Evolutionary conservation across 2,888 invertebrate genomes (phyloP).

Genomic region (Balanococcus diminutus): DNA sequence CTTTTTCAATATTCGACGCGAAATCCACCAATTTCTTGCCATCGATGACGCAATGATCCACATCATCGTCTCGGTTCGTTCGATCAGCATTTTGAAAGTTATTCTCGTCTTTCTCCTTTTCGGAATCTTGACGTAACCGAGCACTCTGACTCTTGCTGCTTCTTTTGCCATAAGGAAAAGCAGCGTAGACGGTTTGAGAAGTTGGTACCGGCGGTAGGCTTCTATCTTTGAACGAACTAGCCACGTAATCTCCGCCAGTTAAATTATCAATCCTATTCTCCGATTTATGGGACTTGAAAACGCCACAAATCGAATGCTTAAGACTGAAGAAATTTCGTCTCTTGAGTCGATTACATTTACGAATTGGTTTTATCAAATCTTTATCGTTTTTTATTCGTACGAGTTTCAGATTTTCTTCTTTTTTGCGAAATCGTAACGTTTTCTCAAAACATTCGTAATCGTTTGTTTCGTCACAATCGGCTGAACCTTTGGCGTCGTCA

Average conservation of each 20-base stretch:
- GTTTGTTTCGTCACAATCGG: background rate
- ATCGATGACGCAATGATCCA: constrained; percentile 60
- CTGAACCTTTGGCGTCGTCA: background rate
- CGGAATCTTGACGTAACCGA: constrained; percentile 51
- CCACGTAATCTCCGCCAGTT: background rate
- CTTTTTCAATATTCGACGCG: constrained; percentile 89
- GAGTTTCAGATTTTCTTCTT: background rate
- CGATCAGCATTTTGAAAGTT: constrained; percentile 60
- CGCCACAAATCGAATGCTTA: constrained; percentile 84
- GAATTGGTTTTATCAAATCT: constrained; percentile 34
- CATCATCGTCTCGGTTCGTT: constrained; percentile 60
- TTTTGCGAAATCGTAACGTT: constrained; percentile 2
- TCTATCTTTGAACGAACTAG: constrained; percentile 66
- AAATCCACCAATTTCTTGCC: constrained; percentile 73
- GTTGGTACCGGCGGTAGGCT: constrained; percentile 72
- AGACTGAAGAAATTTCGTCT: constrained; percentile 65
- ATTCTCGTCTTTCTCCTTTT: constrained; percentile 54
- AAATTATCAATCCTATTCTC: background rate
- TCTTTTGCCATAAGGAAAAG: background rate
- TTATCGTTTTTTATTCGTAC: background rate
- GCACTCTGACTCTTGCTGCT: constrained; percentile 48
- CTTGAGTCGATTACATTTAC: constrained; percentile 47
- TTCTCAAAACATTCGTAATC: constrained; percentile 17
- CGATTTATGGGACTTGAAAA: constrained; percentile 72
- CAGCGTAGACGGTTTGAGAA: background rate